phyloP scores from a whole-genome alignment of 2,113 vertebrate genomes.

The Rhea pennata region DNA sequence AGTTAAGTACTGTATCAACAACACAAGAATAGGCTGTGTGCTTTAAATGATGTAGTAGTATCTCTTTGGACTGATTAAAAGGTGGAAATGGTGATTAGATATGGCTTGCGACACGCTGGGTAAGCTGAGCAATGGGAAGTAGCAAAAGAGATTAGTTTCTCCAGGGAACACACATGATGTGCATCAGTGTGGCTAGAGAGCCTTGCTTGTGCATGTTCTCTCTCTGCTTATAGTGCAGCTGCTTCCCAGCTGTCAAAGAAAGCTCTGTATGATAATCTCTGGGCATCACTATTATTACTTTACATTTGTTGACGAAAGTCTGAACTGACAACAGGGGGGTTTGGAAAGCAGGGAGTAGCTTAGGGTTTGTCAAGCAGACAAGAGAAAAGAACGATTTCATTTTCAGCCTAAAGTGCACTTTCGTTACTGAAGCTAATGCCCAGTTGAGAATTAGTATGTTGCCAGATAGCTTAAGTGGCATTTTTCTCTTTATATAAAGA shows the following conservation, averaged over 20 bases:
- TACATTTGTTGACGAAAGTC: background rate
- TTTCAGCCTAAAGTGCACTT: background rate
- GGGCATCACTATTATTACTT: background rate
- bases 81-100: background rate
- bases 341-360: background rate
- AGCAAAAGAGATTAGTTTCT: slow-evolving; percentile 18
- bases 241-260: background rate
- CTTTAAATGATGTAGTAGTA: background rate
- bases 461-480: background rate
- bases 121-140: background rate
- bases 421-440: background rate
- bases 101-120: background rate
- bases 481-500: background rate
- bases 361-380: background rate
- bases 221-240: background rate
- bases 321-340: background rate
- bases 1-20: background rate
- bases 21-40: background rate
- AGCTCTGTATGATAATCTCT: background rate
- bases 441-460: background rate
- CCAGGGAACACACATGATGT: background rate
- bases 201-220: background rate
- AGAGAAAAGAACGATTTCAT: background rate
- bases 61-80: background rate
- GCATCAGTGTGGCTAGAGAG: background rate